phyloP scores from a whole-genome alignment of 2,797 vertebrate species.

The Sparus aurata region DNA sequence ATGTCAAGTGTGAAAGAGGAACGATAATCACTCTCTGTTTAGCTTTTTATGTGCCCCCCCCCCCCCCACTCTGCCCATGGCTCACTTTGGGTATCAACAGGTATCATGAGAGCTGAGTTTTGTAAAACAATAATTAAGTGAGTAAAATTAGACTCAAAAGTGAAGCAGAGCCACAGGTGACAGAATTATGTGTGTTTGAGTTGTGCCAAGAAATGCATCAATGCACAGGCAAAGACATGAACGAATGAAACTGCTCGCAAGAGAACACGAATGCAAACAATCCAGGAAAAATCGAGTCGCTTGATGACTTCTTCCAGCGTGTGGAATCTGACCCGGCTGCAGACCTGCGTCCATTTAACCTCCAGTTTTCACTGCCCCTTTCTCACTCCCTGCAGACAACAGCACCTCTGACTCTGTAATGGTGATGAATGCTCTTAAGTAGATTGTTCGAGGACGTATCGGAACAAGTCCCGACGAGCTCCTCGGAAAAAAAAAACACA shows the following conservation, averaged over 20 bases:
- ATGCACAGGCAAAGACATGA: background rate
- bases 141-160: background rate
- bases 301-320: background rate
- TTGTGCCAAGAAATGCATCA: background rate
- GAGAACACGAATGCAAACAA: background rate
- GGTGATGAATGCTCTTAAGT: conserved; percentile 37
- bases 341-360: conserved; percentile 7
- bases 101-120: background rate
- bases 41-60: no score
- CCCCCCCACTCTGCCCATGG: no score
- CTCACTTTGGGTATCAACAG: no score
- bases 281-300: background rate
- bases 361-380: background rate
- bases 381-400: background rate
- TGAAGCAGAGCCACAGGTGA: background rate
- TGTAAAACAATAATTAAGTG: background rate
- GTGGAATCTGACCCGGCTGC: background rate
- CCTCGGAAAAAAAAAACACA: conserved; percentile 18
- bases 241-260: no score
- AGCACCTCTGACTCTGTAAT: conserved; percentile 7
- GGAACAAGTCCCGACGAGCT: conserved; percentile 61
- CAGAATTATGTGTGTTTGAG: background rate
- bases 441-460: conserved; percentile 7
- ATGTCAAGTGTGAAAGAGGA: no score
- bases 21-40: no score